phyloP scores from a whole-genome alignment of 1,140 invertebrate genomes.

The Drosophila subobscura region DNA sequence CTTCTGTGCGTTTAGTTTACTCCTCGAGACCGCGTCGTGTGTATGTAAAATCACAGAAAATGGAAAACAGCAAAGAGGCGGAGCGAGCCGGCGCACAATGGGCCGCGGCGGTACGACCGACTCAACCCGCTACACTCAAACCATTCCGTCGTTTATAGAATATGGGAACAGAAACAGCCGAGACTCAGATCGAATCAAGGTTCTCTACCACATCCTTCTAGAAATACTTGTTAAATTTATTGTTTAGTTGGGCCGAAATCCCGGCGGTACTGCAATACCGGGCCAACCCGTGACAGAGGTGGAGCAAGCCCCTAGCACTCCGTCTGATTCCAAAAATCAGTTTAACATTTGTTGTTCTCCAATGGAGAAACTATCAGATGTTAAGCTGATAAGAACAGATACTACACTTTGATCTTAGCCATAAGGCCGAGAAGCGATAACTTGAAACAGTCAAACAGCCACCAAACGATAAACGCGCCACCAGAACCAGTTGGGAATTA shows the following conservation, averaged over 20 bases:
- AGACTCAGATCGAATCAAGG: too few species aligned
- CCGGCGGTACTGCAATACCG: conserved; percentile 86
- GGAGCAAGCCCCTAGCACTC: conserved; percentile 59
- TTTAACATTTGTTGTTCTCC: conserved; percentile 86
- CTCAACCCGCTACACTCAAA: too few species aligned
- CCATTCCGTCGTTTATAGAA: too few species aligned
- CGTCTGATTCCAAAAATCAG: conserved; percentile 58
- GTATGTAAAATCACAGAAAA: too few species aligned
- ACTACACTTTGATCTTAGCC: conserved; percentile 86
- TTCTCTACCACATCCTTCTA: conserved; percentile 20
- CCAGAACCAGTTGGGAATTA: conserved; percentile 22
- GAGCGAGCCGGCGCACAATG: too few species aligned
- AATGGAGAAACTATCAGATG: conserved; percentile 87
- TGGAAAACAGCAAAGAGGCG: too few species aligned
- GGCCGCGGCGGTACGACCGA: too few species aligned
- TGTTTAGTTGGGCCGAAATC: conserved; percentile 55
- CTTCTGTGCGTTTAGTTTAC: too few species aligned
- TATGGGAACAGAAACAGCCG: conserved; percentile 14
- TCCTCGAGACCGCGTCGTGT: too few species aligned
- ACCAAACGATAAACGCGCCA: neutral
- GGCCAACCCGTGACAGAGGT: conserved; percentile 61
- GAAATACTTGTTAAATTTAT: conserved; percentile 77
- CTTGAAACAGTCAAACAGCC: neutral
- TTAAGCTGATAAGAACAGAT: conserved; percentile 89
- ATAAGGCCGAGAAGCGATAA: conserved; percentile 84